phyloP scores from a whole-genome alignment of 1,140 invertebrate genomes.

The Drosophila sp. region DNA sequence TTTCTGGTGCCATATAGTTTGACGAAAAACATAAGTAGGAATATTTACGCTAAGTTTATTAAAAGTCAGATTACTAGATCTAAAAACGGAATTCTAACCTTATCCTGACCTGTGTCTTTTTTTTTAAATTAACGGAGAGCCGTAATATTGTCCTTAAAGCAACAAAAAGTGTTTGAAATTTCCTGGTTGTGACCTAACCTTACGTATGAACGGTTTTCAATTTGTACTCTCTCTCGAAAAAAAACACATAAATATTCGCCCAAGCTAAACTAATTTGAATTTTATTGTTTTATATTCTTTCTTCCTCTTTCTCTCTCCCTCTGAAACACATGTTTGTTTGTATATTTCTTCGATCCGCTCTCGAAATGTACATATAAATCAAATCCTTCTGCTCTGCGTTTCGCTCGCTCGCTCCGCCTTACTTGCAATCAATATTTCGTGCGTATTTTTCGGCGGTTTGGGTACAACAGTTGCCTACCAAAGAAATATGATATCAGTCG shows the following conservation, averaged over 20 bases:
- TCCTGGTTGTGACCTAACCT: neutral
- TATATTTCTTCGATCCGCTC: neutral
- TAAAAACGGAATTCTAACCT: too few species aligned
- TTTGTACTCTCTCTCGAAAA: slow-evolving; percentile 24
- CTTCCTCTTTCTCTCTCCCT: slow-evolving; percentile 25
- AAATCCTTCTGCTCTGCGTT: slow-evolving; percentile 35
- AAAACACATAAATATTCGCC: slow-evolving; percentile 7
- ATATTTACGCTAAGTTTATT: too few species aligned
- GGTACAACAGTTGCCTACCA: slow-evolving; percentile 64
- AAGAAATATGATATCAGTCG: slow-evolving; percentile 79
- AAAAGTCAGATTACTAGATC: too few species aligned
- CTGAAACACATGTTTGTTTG: slow-evolving; percentile 3
- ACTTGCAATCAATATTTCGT: slow-evolving; percentile 19
- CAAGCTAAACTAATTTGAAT: slow-evolving; percentile 54
- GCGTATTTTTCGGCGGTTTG: slow-evolving; percentile 21
- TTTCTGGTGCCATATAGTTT: too few species aligned
- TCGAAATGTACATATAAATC: slow-evolving; percentile 10
- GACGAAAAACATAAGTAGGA: too few species aligned
- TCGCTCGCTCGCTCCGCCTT: slow-evolving; percentile 14
- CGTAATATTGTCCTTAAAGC: too few species aligned
- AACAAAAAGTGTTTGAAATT: too few species aligned
- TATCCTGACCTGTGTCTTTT: too few species aligned
- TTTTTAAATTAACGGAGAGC: too few species aligned
- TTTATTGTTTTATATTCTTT: slow-evolving; percentile 55
- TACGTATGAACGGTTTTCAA: neutral